Evolutionary conservation across 2,113 vertebrate genomes (phyloP).

Genomic region (Nibea coibor): DNA sequence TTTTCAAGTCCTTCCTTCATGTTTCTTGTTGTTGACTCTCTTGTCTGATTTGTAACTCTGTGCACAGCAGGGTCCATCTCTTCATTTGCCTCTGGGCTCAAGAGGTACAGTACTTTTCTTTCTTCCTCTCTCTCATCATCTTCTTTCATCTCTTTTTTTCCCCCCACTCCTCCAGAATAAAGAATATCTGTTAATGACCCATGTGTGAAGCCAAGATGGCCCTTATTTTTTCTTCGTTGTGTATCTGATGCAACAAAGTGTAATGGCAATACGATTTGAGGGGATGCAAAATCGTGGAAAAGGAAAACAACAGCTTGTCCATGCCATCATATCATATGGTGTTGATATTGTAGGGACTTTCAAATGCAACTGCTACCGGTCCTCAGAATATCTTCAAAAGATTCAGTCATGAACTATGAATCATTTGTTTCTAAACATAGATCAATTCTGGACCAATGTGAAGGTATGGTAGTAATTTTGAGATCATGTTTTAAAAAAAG

Average conservation of each 20-base stretch:
- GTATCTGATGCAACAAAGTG: constrained; percentile 73
- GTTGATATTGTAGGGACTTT: constrained; percentile 24
- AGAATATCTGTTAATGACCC: constrained; percentile 58
- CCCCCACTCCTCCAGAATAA: constrained; percentile 8
- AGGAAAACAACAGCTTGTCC: constrained; percentile 44
- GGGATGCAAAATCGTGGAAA: constrained; percentile 13
- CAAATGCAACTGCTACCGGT: constrained; percentile 14
- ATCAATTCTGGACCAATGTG: not conserved
- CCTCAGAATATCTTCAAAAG: constrained; percentile 9
- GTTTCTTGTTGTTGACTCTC: constrained; percentile 14
- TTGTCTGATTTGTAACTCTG: constrained; percentile 31
- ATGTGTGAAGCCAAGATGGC: constrained; percentile 37
- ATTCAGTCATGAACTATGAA: not conserved
- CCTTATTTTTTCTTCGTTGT: constrained; percentile 48
- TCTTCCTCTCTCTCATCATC: constrained; percentile 14
- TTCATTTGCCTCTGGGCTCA: constrained; percentile 44
- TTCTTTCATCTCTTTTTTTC: constrained; percentile 43
- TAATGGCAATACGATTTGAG: constrained; percentile 52
- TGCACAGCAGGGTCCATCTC: constrained; percentile 47
- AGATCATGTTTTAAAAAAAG: constrained; percentile 11
- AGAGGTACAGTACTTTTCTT: constrained; percentile 36
- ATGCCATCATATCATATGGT: constrained; percentile 20
- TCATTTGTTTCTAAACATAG: not conserved
- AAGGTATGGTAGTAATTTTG: not conserved
- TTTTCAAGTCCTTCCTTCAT: constrained; percentile 6